phyloP scores from a whole-genome alignment of 2,113 vertebrate genomes.

The Gasterosteus aculeatus region DNA sequence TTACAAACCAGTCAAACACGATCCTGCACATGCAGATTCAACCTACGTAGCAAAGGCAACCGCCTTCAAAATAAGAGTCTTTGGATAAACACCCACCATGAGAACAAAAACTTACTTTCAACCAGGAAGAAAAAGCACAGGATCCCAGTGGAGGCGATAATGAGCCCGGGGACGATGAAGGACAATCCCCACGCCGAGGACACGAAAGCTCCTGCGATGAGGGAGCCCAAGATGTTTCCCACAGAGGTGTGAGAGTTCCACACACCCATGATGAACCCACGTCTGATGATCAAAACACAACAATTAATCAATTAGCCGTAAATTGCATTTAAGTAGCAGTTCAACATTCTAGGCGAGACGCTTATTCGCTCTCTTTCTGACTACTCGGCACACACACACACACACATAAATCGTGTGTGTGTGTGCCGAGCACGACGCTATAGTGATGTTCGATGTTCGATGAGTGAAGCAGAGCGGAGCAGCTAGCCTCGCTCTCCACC shows the following conservation, averaged over 20 bases:
- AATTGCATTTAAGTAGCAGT: neutral
- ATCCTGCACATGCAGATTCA: neutral
- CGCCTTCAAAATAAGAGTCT: neutral
- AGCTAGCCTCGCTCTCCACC: neutral
- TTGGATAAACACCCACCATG: neutral
- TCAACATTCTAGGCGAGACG: neutral
- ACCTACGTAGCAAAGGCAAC: neutral
- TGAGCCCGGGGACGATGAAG: slow-evolving; percentile 91
- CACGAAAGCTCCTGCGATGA: slow-evolving; percentile 91
- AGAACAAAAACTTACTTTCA: slow-evolving; percentile 86
- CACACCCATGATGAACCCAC: slow-evolving; percentile 97
- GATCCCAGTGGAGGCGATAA: slow-evolving; percentile 85
- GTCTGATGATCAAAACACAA: slow-evolving; percentile 73
- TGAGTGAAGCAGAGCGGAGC: neutral
- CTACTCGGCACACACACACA: no score
- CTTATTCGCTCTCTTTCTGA: neutral
- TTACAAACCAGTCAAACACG: neutral
- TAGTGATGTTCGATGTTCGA: neutral
- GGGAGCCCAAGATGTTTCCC: slow-evolving; percentile 96
- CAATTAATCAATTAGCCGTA: neutral
- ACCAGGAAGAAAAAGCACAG: slow-evolving; percentile 95
- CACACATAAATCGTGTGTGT: neutral
- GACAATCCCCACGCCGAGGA: slow-evolving; percentile 91
- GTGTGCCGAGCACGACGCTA: neutral
- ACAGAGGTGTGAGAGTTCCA: slow-evolving; percentile 99